A percentile compares a stretch with the other conserved stretches of the same genome.
phyloP scores from a whole-genome alignment of 2,888 invertebrate species.

The Liopterus haemorrhoidalis region DNA sequence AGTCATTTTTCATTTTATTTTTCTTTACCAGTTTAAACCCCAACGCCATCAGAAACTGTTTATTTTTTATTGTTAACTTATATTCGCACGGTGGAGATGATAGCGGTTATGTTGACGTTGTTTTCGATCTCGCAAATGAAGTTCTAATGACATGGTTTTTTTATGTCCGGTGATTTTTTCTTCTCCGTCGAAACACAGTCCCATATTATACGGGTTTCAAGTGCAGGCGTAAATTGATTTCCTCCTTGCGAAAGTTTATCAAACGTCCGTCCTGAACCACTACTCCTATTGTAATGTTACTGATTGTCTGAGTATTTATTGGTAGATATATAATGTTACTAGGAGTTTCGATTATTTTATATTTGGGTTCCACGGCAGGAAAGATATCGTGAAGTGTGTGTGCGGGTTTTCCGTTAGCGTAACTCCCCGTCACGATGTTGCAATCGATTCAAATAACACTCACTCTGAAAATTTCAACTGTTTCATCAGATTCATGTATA shows the following conservation, averaged over 20 bases:
- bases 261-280: conserved; percentile 29
- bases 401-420: conserved; percentile 28
- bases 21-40: conserved; percentile 3
- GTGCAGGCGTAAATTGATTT: conserved; percentile 29
- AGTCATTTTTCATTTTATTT: conserved; percentile 13
- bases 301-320: conserved; percentile 23
- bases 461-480: conserved; percentile 34
- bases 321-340: conserved; percentile 29
- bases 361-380: conserved; percentile 29
- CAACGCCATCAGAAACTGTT: conserved; percentile 1
- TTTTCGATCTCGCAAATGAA: neutral
- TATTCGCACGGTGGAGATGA: too few species aligned
- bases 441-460: conserved; percentile 32
- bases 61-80: conserved; percentile 8
- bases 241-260: conserved; percentile 30
- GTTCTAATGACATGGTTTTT: neutral
- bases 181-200: neutral
- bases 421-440: conserved; percentile 32
- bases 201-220: conserved; percentile 6
- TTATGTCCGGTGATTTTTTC: neutral
- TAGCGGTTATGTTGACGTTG: too few species aligned
- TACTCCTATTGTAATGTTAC: conserved; percentile 28
- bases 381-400: conserved; percentile 38
- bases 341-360: conserved; percentile 9
- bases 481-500: conserved; percentile 31